Evolutionary conservation across 2,113 vertebrate species (phyloP).

Genomic region (Tretioscincus oriximinensis): DNA sequence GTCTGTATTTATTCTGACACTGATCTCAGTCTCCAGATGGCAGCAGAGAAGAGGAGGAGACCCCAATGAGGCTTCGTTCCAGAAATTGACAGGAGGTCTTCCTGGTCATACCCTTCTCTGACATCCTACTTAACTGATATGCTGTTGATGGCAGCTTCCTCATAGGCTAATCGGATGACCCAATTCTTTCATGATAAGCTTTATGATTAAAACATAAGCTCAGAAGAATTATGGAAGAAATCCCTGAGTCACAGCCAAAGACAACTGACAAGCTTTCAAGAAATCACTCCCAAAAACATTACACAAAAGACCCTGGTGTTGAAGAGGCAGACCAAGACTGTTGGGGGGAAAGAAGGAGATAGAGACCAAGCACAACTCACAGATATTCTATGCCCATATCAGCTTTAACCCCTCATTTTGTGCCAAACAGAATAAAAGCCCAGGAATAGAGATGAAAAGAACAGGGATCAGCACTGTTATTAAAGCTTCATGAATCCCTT

Average conservation of each 20-base stretch:
- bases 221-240: slow-evolving; percentile 26
- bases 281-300: slow-evolving; percentile 3
- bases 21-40: neutral
- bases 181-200: slow-evolving; percentile 53
- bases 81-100: neutral
- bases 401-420: too few species aligned
- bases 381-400: too few species aligned
- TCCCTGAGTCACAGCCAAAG: slow-evolving; percentile 25
- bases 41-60: neutral
- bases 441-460: neutral
- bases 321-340: neutral
- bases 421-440: neutral
- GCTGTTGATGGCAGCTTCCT: slow-evolving; percentile 54
- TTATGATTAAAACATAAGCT: slow-evolving; percentile 62
- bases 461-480: neutral
- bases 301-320: too few species aligned
- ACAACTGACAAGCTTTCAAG: neutral
- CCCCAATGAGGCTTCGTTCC: neutral
- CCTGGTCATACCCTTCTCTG: slow-evolving; percentile 14
- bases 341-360: neutral
- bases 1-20: neutral
- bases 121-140: slow-evolving; percentile 40
- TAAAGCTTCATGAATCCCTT: neutral
- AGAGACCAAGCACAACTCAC: too few species aligned
- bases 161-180: slow-evolving; percentile 63